These are phyloP conservation scores for Leptinotarsa tumamoca DNA, from an alignment of 2,888 invertebrate genomes.

Conservation along the genomic window DNA sequence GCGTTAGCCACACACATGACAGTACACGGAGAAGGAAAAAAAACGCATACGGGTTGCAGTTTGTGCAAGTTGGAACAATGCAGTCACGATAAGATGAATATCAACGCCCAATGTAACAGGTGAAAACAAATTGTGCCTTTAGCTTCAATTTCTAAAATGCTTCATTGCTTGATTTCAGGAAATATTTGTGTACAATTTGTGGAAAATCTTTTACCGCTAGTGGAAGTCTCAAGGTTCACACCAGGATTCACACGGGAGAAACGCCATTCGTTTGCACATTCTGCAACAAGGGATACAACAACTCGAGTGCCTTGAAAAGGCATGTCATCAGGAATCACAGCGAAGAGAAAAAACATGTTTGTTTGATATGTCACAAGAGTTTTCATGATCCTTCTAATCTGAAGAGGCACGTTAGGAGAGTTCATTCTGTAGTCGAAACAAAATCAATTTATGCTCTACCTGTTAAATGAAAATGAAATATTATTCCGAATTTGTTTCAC, in stretches of 20 bases:
- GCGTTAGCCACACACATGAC: slow-evolving; percentile 38
- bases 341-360: slow-evolving; percentile 37
- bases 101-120: neutral
- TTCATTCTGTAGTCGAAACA: slow-evolving; percentile 39
- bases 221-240: slow-evolving; percentile 48
- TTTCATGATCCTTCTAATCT: slow-evolving; percentile 40
- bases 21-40: slow-evolving; percentile 21
- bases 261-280: slow-evolving; percentile 34
- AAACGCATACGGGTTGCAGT: slow-evolving; percentile 20
- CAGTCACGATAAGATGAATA: slow-evolving; percentile 19
- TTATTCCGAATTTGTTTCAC: too few species aligned
- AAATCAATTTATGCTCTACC: slow-evolving; percentile 2
- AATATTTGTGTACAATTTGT: slow-evolving; percentile 47
- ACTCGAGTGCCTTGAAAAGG: slow-evolving; percentile 36
- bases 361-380: slow-evolving; percentile 40
- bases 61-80: slow-evolving; percentile 13
- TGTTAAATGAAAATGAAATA: neutral
- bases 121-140: neutral
- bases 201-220: slow-evolving; percentile 53
- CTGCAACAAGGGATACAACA: slow-evolving; percentile 31
- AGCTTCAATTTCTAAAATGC: too few species aligned
- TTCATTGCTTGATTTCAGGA: neutral
- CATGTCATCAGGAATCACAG: slow-evolving; percentile 42
- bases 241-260: slow-evolving; percentile 41
- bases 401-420: slow-evolving; percentile 39